Evolutionary conservation across 2,113 vertebrate species (phyloP).

Genomic region (Ceyx margarethae): DNA sequence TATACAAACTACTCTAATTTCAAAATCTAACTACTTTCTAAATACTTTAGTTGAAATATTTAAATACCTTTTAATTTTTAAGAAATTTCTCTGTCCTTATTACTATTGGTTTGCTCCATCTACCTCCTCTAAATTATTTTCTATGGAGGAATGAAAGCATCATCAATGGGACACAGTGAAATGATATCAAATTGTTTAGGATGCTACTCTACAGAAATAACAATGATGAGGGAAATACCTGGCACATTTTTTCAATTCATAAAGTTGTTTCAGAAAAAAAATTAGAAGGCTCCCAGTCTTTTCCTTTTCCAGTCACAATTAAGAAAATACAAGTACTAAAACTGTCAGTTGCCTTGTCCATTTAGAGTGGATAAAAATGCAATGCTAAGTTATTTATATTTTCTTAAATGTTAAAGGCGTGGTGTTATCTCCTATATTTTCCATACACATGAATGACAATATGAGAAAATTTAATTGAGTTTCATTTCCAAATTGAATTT

Average conservation of each 20-base stretch:
- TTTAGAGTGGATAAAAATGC: background rate
- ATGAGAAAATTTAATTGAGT: background rate
- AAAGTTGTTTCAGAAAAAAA: background rate
- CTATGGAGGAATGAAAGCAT: background rate
- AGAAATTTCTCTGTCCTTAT: background rate
- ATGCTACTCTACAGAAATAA: background rate
- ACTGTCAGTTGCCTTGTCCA: background rate
- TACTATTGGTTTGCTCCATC: background rate
- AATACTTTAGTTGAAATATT: background rate
- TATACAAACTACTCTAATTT: background rate
- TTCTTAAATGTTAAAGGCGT: background rate
- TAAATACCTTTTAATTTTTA: background rate
- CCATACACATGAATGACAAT: background rate
- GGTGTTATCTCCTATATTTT: background rate
- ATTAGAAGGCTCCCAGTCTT: background rate
- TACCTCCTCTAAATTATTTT: background rate
- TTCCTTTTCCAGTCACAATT: background rate
- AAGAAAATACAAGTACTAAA: background rate
- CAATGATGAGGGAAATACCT: background rate
- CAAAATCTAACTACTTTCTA: background rate
- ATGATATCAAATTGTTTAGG: background rate
- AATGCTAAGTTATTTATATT: background rate
- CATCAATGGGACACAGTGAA: background rate
- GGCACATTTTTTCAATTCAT: background rate
- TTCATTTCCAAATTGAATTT: background rate